Percentiles rank a stretch among this genome's conserved stretches.
phyloP scores from a whole-genome alignment of 1,140 invertebrate genomes.

The Drosophila teissieri region DNA sequence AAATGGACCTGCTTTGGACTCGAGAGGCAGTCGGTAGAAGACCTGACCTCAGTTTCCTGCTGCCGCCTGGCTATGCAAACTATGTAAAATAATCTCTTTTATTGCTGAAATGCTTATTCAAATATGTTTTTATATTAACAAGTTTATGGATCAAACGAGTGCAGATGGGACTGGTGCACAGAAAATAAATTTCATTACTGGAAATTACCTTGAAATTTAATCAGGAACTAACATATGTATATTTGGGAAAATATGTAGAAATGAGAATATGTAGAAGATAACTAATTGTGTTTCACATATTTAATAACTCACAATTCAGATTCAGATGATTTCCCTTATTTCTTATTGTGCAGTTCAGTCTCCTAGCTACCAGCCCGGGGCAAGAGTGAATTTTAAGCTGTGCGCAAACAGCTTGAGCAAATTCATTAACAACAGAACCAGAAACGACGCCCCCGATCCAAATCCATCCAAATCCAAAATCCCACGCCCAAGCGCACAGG shows the following conservation, averaged over 20 bases:
- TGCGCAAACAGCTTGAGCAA: slow-evolving; percentile 47
- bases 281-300: background rate
- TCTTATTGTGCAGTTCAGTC: slow-evolving; percentile 12
- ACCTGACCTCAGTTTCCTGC: slow-evolving; percentile 1
- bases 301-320: background rate
- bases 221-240: background rate
- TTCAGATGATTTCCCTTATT: background rate
- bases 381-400: slow-evolving; percentile 38
- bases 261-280: too few relatives aligned
- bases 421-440: slow-evolving; percentile 50
- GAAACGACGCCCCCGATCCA: background rate
- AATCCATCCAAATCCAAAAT: slow-evolving; percentile 13
- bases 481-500: slow-evolving; percentile 6
- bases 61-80: slow-evolving; percentile 29
- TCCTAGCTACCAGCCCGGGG: slow-evolving; percentile 3
- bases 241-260: too few relatives aligned
- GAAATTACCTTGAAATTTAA: background rate
- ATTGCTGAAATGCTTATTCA: slow-evolving; percentile 42
- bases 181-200: background rate
- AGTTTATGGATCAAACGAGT: slow-evolving; percentile 30
- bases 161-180: slow-evolving; percentile 12
- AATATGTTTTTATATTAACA: slow-evolving; percentile 45
- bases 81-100: slow-evolving; percentile 50
- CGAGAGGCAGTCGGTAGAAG: background rate
- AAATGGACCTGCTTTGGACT: slow-evolving; percentile 8